A percentile compares a stretch with the other conserved stretches of the same genome.
Conservation (phyloP, 2,888 invertebrate species). For the Drosophila mercatorum region DNA sequence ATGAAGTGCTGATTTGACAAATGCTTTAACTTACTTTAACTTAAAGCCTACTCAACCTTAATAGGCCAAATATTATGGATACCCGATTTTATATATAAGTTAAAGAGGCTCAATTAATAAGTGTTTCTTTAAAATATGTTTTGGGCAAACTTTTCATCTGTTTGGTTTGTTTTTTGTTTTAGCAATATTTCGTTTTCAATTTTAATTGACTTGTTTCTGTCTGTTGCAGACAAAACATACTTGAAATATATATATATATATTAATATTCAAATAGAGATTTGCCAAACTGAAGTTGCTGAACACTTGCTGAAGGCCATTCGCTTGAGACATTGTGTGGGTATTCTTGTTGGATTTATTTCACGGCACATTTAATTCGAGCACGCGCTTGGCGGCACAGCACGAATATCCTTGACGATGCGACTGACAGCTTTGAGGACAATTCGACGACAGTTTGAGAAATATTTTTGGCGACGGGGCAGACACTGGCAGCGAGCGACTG, state of each 20-base stretch:
- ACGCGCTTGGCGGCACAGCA: slow-evolving; percentile 59
- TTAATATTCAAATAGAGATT: slow-evolving; percentile 2
- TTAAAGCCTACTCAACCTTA: neutral
- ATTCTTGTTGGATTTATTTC: slow-evolving; percentile 70
- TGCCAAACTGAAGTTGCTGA: slow-evolving; percentile 9
- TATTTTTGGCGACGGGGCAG: neutral
- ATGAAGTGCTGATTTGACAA: slow-evolving; percentile 52
- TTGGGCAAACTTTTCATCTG: neutral
- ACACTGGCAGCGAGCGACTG: neutral
- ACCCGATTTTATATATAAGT: too few relatives aligned
- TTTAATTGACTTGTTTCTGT: slow-evolving; percentile 34
- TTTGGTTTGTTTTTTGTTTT: slow-evolving; percentile 10
- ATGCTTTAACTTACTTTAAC: slow-evolving; percentile 35
- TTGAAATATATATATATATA: neutral
- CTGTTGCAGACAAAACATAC: slow-evolving; percentile 6
- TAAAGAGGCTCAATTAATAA: neutral
- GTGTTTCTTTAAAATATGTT: neutral
- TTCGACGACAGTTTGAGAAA: slow-evolving; percentile 59
- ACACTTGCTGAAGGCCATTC: slow-evolving; percentile 40
- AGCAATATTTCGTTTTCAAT: slow-evolving; percentile 11
- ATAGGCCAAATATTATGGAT: neutral
- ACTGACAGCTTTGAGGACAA: slow-evolving; percentile 61
- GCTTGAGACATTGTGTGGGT: slow-evolving; percentile 30
- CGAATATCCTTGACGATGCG: slow-evolving; percentile 43
- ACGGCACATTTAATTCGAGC: slow-evolving; percentile 76